A percentile compares a stretch with the other conserved stretches of the same genome.
Evolutionary conservation across 2,797 vertebrate genomes (phyloP).

Genomic region (Myoxocephalus aenaeus): DNA sequence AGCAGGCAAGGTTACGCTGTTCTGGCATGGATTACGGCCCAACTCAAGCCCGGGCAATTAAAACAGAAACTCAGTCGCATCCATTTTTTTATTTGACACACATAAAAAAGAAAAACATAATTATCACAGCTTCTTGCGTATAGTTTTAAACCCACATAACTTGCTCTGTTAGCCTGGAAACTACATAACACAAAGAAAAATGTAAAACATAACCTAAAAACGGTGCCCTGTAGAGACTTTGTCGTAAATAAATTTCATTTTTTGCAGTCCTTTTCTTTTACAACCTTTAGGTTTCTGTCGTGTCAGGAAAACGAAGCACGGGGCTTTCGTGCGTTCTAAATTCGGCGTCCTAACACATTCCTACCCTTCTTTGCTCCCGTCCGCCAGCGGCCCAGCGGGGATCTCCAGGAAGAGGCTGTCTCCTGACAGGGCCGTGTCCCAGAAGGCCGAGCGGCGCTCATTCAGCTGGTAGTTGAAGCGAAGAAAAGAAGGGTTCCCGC

Average conservation of each 20-base stretch:
- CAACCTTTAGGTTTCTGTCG: neutral
- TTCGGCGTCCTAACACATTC: constrained; percentile 14
- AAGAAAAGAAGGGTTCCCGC: constrained; percentile 87
- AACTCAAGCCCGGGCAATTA: neutral
- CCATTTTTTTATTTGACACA: neutral
- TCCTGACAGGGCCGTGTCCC: constrained; percentile 92
- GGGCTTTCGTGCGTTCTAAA: neutral
- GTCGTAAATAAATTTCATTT: neutral
- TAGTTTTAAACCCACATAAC: neutral
- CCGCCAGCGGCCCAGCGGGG: constrained; percentile 89
- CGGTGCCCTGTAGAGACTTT: neutral
- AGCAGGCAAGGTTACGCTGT: constrained; percentile 54
- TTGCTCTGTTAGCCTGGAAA: neutral
- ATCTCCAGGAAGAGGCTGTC: constrained; percentile 95
- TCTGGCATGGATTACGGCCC: constrained; percentile 34
- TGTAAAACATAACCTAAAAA: neutral
- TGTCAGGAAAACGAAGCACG: neutral
- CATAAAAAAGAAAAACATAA: neutral
- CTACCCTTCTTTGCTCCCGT: constrained; percentile 98
- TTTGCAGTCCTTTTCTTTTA: neutral
- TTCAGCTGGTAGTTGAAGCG: constrained; percentile 95
- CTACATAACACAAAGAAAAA: neutral
- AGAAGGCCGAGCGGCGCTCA: constrained; percentile 90
- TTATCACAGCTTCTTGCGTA: neutral
- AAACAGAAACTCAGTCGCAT: constrained; percentile 12